A percentile compares a stretch with the other conserved stretches of the same genome.
Evolutionary conservation across 2,797 vertebrate species (phyloP).

Genomic region (Rhabdophis nuchalis): DNA sequence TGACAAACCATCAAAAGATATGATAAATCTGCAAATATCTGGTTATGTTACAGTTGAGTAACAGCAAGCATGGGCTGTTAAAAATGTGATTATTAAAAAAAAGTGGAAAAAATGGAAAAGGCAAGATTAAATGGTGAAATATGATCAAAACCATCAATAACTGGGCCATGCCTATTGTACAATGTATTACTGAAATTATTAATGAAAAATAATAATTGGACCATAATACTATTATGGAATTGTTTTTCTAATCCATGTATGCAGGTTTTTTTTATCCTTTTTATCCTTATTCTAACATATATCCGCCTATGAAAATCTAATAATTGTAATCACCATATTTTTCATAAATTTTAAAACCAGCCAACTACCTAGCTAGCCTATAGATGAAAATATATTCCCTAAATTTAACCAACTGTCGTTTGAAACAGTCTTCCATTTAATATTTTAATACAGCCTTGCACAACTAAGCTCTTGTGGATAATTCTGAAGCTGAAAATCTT

Average conservation of each 20-base stretch:
- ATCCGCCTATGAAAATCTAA: background rate
- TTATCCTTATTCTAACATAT: background rate
- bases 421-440: background rate
- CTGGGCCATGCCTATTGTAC: background rate
- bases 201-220: background rate
- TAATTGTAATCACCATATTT: background rate
- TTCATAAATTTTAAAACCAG: background rate
- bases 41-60: background rate
- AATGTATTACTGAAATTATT: background rate
- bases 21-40: background rate
- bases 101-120: background rate
- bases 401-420: background rate
- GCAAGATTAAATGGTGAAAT: background rate
- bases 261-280: background rate
- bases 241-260: background rate
- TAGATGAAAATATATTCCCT: background rate
- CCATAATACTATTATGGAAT: background rate
- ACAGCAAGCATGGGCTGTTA: background rate
- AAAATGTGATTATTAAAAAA: background rate
- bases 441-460: background rate
- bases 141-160: background rate
- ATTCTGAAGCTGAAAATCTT: background rate
- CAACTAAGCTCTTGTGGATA: background rate
- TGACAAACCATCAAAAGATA: background rate
- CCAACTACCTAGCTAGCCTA: background rate